A percentile compares a stretch with the other conserved stretches of the same genome.
Evolutionary conservation across 2,888 invertebrate species (phyloP).

Genomic region (Ashinkailepas kermadecensis): DNA sequence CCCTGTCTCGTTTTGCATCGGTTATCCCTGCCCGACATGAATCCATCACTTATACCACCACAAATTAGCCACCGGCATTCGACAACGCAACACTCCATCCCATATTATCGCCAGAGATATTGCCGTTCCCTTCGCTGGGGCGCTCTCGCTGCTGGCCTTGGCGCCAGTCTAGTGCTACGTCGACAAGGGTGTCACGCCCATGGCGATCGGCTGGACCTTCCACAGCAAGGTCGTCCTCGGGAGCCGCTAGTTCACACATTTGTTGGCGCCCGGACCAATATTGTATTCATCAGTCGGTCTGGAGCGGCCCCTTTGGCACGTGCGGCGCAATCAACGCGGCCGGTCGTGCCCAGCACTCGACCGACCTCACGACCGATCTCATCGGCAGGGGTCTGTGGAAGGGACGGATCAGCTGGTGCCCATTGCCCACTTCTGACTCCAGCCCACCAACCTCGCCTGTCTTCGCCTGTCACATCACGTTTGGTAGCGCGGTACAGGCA

Average conservation of each 20-base stretch:
- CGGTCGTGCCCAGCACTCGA: conserved; percentile 36
- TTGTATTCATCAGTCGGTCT: conserved; percentile 36
- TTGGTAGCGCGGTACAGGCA: too few species aligned
- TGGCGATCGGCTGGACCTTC: conserved; percentile 42
- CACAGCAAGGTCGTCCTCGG: conserved; percentile 40
- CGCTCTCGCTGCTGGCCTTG: conserved; percentile 55
- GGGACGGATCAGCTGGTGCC: too few species aligned
- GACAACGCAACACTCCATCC: too few species aligned
- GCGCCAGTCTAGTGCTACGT: conserved; percentile 62
- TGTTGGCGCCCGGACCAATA: conserved; percentile 32
- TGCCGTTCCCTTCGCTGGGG: conserved; percentile 34
- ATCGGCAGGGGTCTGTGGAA: conserved; percentile 42
- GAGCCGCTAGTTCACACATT: conserved; percentile 33
- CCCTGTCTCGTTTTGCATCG: too few species aligned
- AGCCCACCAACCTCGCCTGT: too few species aligned
- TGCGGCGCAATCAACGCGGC: conserved; percentile 34
- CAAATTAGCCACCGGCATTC: too few species aligned
- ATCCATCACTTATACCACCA: too few species aligned
- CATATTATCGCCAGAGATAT: conserved; percentile 31
- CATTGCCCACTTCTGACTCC: too few species aligned
- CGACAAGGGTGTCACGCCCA: conserved; percentile 43
- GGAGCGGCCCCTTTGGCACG: conserved; percentile 35
- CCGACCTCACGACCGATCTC: conserved; percentile 39
- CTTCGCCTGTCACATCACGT: too few species aligned
- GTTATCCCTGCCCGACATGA: too few species aligned